Evolutionary conservation across 2,888 invertebrate species (phyloP).

Genomic region (Chrysodeixis includens): DNA sequence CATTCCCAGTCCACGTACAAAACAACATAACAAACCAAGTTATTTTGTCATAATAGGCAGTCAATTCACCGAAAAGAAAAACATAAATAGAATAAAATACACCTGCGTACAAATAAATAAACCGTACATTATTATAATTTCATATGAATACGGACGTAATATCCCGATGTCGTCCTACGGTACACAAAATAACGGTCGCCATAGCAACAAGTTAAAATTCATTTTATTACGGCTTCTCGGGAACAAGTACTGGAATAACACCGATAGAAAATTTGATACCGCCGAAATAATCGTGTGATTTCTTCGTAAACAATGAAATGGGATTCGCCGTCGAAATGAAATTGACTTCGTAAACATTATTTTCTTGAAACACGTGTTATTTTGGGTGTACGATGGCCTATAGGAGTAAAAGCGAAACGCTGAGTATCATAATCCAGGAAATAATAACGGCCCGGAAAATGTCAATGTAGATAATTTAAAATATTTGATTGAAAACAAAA

Average conservation of each 20-base stretch:
- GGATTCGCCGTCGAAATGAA: conserved; percentile 52
- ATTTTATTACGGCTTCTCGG: conserved; percentile 46
- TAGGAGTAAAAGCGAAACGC: conserved; percentile 20
- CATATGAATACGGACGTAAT: conserved; percentile 7
- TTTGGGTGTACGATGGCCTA: conserved; percentile 16
- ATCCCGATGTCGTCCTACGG: conserved; percentile 28
- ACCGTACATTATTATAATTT: conserved; percentile 2
- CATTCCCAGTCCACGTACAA: not conserved
- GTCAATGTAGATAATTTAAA: conserved; percentile 40
- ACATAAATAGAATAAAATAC: not conserved
- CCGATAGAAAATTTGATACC: conserved; percentile 55
- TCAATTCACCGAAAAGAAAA: not conserved
- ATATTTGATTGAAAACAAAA: conserved; percentile 55
- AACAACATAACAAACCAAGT: not conserved
- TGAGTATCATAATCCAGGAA: conserved; percentile 39
- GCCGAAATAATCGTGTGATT: conserved; percentile 56
- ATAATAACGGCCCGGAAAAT: conserved; percentile 52
- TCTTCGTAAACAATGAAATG: conserved; percentile 57
- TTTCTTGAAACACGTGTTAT: conserved; percentile 45
- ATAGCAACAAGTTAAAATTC: conserved; percentile 44
- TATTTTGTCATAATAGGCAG: not conserved
- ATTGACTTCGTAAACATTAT: conserved; percentile 60
- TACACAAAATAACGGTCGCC: conserved; percentile 31
- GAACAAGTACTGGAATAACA: conserved; percentile 50
- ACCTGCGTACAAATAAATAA: not conserved